Evolutionary conservation across 1,140 invertebrate species (phyloP).

Genomic region (Bombus huntii): DNA sequence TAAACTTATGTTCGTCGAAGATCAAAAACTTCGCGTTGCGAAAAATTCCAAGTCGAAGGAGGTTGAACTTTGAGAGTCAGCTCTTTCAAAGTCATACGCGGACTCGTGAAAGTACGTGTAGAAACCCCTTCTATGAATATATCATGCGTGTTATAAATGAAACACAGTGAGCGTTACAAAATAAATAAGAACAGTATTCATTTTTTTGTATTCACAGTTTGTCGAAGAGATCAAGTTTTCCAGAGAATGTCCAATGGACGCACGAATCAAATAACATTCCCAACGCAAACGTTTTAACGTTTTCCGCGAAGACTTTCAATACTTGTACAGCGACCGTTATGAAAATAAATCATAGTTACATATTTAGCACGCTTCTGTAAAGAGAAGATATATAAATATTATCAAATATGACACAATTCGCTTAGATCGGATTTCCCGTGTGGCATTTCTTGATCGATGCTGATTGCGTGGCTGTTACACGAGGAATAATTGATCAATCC

Average conservation of each 20-base stretch:
- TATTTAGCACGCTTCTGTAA: neutral
- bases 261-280: constrained; percentile 3
- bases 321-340: neutral
- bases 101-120: no score
- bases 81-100: no score
- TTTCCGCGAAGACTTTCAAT: neutral
- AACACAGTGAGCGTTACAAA: no score
- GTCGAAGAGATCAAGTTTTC: neutral
- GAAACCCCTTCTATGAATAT: no score
- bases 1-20: constrained; percentile 59
- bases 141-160: no score
- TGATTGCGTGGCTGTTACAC: constrained; percentile 3
- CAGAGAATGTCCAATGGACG: neutral
- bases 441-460: constrained; percentile 1
- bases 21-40: neutral
- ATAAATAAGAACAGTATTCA: neutral
- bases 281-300: neutral
- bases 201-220: neutral
- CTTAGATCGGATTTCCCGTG: neutral
- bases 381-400: neutral
- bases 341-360: neutral
- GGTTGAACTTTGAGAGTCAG: no score
- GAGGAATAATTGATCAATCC: constrained; percentile 10
- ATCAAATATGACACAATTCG: neutral
- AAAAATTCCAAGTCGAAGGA: no score